phyloP scores from a whole-genome alignment of 2,888 invertebrate species.

The Tenthredo scrophulariae region DNA sequence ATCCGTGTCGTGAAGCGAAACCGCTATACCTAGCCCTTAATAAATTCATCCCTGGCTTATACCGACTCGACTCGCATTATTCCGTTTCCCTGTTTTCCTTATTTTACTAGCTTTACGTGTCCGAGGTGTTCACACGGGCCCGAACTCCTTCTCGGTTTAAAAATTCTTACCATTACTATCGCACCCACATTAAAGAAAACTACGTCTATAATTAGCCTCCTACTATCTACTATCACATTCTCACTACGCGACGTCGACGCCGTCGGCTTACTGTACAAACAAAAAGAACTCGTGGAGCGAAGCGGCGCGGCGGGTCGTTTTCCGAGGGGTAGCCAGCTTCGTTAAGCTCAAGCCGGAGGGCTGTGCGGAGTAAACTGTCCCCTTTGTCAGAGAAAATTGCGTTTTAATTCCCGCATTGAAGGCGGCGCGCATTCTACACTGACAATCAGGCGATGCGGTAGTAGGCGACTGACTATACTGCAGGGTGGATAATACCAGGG shows the following conservation, averaged over 20 bases:
- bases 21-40: slow-evolving; percentile 62
- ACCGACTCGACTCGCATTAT: slow-evolving; percentile 13
- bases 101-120: slow-evolving; percentile 10
- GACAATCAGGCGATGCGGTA: slow-evolving; percentile 38
- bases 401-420: slow-evolving; percentile 74
- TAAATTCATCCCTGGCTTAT: slow-evolving; percentile 68
- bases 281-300: slow-evolving; percentile 65
- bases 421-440: slow-evolving; percentile 37
- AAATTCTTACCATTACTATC: background rate
- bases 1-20: slow-evolving; percentile 67
- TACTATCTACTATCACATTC: background rate
- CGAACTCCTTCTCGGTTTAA: background rate
- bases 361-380: slow-evolving; percentile 71
- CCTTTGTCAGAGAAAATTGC: slow-evolving; percentile 77
- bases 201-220: background rate
- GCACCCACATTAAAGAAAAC: slow-evolving; percentile 5
- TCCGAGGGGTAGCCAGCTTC: slow-evolving; percentile 66
- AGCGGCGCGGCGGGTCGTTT: background rate
- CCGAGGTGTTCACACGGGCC: background rate
- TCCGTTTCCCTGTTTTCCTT: slow-evolving; percentile 34
- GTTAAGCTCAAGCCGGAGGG: slow-evolving; percentile 73
- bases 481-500: background rate
- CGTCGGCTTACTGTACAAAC: slow-evolving; percentile 60
- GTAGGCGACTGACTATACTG: background rate
- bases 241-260: background rate